Evolutionary conservation across 2,113 vertebrate genomes (phyloP).

Genomic region (Mesocricetus auratus): DNA sequence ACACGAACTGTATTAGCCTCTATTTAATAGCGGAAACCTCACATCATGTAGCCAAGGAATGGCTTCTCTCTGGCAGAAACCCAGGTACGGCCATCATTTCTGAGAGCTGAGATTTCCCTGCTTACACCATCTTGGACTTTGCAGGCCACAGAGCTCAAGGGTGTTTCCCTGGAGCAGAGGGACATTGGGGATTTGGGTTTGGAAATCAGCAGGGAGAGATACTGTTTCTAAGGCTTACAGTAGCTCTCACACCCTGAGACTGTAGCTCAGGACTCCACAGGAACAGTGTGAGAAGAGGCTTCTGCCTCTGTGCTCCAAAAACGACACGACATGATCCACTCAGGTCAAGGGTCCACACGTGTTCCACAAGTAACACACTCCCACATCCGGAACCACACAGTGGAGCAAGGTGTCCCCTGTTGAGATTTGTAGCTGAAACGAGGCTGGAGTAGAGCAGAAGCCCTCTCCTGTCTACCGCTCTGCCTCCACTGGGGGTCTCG

Average conservation of each 20-base stretch:
- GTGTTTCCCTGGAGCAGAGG: neutral
- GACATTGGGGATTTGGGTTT: neutral
- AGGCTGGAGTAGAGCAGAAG: too few species aligned
- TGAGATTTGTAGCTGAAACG: neutral
- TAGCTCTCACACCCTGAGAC: neutral
- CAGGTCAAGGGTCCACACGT: neutral
- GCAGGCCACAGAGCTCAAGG: neutral
- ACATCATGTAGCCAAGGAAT: neutral
- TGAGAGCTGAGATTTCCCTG: neutral
- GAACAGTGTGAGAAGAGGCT: accelerated
- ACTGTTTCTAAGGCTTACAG: neutral
- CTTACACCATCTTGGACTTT: too few species aligned
- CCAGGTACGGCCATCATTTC: neutral
- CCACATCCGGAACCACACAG: neutral
- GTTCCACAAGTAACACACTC: neutral
- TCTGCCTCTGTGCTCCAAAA: neutral
- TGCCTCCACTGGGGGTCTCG: too few species aligned
- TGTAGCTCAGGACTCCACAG: accelerated
- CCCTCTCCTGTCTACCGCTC: accelerated
- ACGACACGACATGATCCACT: too few species aligned
- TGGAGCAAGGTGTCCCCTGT: neutral
- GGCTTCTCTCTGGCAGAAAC: neutral
- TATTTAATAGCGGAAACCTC: neutral
- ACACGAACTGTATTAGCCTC: neutral
- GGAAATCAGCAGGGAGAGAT: neutral